Base-by-base conservation (phyloP, 1,140 invertebrate species). In the Steinernema feltiae region DNA sequence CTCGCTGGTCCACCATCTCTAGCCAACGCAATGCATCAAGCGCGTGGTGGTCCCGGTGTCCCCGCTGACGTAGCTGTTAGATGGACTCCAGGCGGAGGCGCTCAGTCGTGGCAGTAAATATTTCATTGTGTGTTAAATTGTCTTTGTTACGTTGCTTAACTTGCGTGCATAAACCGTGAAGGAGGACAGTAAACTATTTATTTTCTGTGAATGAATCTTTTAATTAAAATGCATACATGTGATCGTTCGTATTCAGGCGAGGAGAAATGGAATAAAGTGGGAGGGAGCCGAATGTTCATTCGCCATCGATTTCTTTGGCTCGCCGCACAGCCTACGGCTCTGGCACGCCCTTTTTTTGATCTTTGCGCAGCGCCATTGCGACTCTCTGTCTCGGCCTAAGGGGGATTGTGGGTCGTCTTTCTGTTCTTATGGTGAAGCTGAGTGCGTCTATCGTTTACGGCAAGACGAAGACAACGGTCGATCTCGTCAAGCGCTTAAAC, bases 401-500 rank as follows among this genome's bases (percentile, higher is more conserved):
- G n/a, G n/a, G n/a, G n/a, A n/a, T n/a, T n/a, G n/a, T n/a, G n/a
- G n/a, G 53, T 73, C 48, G 48, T 77, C 31, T 21, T 41, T 70
- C n/a, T 30, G 0, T 41, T 32, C 30, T 70, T n/a, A 81, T 81
- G 80, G 80, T 81, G 31, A 81, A 80, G 53, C 53, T 81, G 18
- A 79, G 73, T 30, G 73, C 75, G 30, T 75, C 76, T 27, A 71
- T 76, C 31, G 79, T 81, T 48, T 81, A 81, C 75, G 71, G 76
- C 32, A 71, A 79, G 29, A 81, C 80, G 21, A 81, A 81, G 73
- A 76, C 70, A 31, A 73, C 76, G 2, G 32, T 79, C 1, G 79
- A 81, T 30, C 69, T 41, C 69, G 80, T 81, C 32, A 80, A 78
- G 32, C 76, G 77, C 30, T 70, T 81, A 0, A 81, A 81, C 70